These are phyloP conservation scores for Eupleurogrammus muticus DNA, from an alignment of 2,797 vertebrate genomes.

Conservation along the genomic window DNA sequence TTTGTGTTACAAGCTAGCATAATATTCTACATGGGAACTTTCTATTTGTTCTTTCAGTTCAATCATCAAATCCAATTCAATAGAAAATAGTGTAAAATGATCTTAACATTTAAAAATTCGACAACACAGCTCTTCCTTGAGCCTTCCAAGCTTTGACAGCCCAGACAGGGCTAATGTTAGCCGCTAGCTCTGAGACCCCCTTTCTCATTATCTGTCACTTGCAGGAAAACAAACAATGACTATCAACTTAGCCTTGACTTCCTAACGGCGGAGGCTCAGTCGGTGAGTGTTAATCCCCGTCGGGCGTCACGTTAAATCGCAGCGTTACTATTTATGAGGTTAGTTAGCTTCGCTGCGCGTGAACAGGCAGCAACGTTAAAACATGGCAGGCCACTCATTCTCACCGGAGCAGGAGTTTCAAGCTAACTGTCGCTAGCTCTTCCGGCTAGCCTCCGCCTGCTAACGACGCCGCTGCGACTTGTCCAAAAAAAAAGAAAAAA, in stretches of 20 bases:
- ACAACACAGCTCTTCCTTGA: neutral
- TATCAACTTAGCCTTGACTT: constrained; percentile 18
- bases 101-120: neutral
- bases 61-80: too few relatives aligned
- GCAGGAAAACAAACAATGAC: constrained; percentile 38
- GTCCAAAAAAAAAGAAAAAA: neutral
- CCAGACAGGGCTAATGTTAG: constrained; percentile 52
- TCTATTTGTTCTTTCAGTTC: too few relatives aligned
- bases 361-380: constrained; percentile 36
- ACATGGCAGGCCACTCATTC: constrained; percentile 68
- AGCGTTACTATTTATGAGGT: neutral
- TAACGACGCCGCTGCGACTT: constrained; percentile 30
- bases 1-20: too few relatives aligned
- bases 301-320: neutral
- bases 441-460: constrained; percentile 58
- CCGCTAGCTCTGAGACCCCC: constrained; percentile 46
- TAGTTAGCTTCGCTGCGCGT: constrained; percentile 35
- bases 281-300: neutral
- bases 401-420: constrained; percentile 71
- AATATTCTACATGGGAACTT: too few relatives aligned
- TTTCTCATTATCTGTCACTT: constrained; percentile 14
- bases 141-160: neutral
- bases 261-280: constrained; percentile 1
- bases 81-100: neutral
- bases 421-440: constrained; percentile 65